A percentile compares a stretch with the other conserved stretches of the same genome.
These are phyloP conservation scores for Helogale parvula DNA, from an alignment of 2,113 vertebrate species.

Conservation along the genomic window DNA sequence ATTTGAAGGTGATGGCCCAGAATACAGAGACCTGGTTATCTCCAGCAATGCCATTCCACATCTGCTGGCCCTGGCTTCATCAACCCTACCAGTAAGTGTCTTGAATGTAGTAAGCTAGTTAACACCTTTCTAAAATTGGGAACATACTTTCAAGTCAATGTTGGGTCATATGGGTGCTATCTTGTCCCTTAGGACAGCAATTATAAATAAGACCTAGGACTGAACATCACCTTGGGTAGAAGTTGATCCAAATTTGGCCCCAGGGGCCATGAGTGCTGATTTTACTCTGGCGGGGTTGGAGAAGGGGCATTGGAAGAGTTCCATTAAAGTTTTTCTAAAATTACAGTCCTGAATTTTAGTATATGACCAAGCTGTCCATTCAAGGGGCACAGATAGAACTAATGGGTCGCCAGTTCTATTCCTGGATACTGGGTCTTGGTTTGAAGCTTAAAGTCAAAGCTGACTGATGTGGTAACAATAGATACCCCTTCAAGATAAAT, in stretches of 20 bases:
- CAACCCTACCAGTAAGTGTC: constrained; percentile 89
- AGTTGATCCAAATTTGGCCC: background rate
- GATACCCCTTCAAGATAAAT: background rate
- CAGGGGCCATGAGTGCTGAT: background rate
- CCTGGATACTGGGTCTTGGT: background rate
- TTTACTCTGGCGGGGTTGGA: background rate
- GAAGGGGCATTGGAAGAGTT: background rate
- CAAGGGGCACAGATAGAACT: background rate
- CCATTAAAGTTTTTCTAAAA: background rate
- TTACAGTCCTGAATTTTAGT: background rate
- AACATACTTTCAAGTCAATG: background rate
- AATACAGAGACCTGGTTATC: constrained; percentile 92
- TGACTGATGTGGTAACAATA: background rate
- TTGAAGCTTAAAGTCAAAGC: background rate
- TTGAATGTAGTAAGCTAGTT: background rate
- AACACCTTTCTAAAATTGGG: background rate
- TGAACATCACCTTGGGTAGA: background rate
- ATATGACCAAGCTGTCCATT: background rate
- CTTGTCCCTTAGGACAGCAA: background rate
- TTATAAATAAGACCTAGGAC: background rate
- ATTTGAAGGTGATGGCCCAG: constrained; percentile 90
- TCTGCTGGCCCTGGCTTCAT: constrained; percentile 88
- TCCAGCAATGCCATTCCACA: constrained; percentile 87
- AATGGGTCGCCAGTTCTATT: background rate
- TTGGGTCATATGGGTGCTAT: background rate